Percentiles rank a stretch among this genome's conserved stretches.
phyloP scores from a whole-genome alignment of 1,140 invertebrate species.

The Lineus longissimus region DNA sequence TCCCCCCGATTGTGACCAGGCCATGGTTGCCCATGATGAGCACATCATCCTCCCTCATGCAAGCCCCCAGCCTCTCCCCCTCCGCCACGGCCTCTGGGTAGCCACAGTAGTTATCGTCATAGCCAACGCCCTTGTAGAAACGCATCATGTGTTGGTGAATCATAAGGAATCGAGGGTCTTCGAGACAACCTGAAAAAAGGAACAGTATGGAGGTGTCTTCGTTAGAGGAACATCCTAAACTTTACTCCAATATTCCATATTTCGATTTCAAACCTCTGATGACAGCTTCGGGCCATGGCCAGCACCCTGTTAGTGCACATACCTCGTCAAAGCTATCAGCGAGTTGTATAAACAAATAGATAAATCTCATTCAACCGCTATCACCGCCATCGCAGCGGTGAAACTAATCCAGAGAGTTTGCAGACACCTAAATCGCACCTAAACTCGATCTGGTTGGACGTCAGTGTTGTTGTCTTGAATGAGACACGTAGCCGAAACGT shows the following conservation, averaged over 20 bases:
- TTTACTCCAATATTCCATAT: not conserved
- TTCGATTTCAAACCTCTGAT: not conserved
- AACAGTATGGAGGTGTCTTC: not conserved
- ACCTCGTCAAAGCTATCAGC: not conserved
- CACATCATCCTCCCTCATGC: not conserved
- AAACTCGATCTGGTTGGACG: too few relatives aligned
- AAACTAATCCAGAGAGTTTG: too few relatives aligned
- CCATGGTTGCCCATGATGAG: conserved; percentile 7
- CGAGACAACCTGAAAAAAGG: not conserved
- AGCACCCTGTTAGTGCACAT: not conserved
- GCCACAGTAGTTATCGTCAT: not conserved
- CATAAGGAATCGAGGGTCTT: not conserved
- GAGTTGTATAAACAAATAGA: not conserved
- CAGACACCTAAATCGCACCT: too few relatives aligned
- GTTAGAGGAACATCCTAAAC: not conserved
- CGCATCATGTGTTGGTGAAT: conserved; percentile 3
- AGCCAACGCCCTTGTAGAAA: not conserved
- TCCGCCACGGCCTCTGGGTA: not conserved
- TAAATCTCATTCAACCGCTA: not conserved
- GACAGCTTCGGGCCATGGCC: not conserved
- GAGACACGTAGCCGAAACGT: too few relatives aligned
- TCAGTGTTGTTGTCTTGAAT: too few relatives aligned
- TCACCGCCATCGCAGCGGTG: too few relatives aligned
- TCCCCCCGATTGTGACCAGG: not conserved
- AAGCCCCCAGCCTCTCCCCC: not conserved